Evolutionary conservation across 2,113 vertebrate species (phyloP).

Genomic region (Sialia sialis): DNA sequence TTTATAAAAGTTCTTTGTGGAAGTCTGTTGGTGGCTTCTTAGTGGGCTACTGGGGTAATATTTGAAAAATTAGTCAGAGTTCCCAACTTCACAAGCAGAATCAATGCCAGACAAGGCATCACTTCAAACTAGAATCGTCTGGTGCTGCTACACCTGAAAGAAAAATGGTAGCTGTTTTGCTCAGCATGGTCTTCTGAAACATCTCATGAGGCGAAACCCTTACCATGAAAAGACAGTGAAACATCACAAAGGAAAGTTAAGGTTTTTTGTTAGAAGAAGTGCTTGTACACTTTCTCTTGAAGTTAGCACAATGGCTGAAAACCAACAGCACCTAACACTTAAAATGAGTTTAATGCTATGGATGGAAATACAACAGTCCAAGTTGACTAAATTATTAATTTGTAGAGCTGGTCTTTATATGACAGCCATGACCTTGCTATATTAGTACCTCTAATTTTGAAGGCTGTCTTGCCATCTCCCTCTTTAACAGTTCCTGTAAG

Average conservation of each 20-base stretch:
- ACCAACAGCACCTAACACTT: not conserved
- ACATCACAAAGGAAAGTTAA: constrained; percentile 33
- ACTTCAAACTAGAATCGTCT: not conserved
- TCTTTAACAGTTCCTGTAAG: not conserved
- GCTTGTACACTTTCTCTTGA: not conserved
- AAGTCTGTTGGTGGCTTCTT: not conserved
- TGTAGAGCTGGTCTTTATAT: not conserved
- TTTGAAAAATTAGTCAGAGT: constrained; percentile 2
- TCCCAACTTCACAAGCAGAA: not conserved
- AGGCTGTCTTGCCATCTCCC: not conserved
- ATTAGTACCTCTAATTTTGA: not conserved
- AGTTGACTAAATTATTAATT: not conserved
- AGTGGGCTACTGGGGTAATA: not conserved
- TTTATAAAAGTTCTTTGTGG: not conserved
- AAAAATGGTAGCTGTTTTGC: constrained; percentile 53
- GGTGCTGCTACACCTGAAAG: not conserved
- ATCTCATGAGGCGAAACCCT: constrained; percentile 19
- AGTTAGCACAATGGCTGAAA: not conserved
- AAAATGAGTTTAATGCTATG: not conserved
- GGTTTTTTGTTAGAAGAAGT: not conserved
- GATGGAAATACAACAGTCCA: not conserved
- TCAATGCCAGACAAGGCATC: not conserved
- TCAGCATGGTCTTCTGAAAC: constrained; percentile 54
- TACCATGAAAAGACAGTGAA: constrained; percentile 41
- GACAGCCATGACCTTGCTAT: not conserved